A percentile compares a stretch with the other conserved stretches of the same genome.
These are phyloP conservation scores for Halcyon malimbica DNA, from an alignment of 2,113 vertebrate genomes.

Conservation along the genomic window DNA sequence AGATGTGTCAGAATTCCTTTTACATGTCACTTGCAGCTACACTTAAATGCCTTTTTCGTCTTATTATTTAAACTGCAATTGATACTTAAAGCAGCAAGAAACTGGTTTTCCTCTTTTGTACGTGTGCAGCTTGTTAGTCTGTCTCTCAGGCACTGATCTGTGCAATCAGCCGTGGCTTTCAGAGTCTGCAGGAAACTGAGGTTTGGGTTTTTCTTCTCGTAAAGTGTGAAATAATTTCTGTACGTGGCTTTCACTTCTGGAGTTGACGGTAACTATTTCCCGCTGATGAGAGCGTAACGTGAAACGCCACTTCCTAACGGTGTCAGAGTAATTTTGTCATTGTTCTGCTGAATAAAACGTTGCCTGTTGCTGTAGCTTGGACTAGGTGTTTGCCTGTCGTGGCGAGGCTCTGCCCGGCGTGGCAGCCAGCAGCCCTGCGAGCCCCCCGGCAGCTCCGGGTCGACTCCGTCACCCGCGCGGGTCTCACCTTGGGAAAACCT, in stretches of 20 bases:
- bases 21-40: neutral
- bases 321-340: neutral
- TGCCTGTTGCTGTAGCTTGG: neutral
- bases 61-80: neutral
- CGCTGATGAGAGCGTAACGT: neutral
- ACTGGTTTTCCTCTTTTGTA: neutral
- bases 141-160: neutral
- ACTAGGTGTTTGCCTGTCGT: neutral
- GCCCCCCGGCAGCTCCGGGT: accelerated
- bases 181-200: neutral
- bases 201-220: neutral
- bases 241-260: neutral
- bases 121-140: neutral
- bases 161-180: neutral
- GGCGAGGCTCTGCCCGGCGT: neutral
- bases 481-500: neutral
- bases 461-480: accelerated
- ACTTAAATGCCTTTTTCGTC: neutral
- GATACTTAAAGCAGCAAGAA: neutral
- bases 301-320: neutral
- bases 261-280: neutral
- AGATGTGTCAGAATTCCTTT: neutral
- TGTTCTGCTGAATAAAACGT: slow-evolving; percentile 21
- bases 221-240: neutral
- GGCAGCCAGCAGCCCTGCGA: neutral